Evolutionary conservation across 2,113 vertebrate genomes (phyloP).

Genomic region (Pseudonaja textilis): DNA sequence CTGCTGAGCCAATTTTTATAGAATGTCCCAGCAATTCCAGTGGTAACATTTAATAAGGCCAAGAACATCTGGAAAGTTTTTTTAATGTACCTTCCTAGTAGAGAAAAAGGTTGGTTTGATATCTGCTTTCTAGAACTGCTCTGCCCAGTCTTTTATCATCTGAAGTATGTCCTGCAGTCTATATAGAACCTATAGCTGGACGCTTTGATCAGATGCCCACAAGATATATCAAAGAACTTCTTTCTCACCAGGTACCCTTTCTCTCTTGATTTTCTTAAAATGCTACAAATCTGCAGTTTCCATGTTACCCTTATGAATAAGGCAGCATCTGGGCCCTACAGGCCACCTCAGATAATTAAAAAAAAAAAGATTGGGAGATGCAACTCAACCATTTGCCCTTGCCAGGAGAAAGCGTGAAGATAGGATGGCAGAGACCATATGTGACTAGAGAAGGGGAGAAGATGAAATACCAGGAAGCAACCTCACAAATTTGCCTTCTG

Average conservation of each 20-base stretch:
- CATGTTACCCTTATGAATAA: not conserved
- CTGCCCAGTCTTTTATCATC: not conserved
- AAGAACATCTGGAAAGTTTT: not conserved
- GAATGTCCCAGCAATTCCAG: not conserved
- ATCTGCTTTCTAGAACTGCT: not conserved
- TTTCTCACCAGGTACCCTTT: not conserved
- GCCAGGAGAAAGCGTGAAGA: not conserved
- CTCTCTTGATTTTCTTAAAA: not conserved
- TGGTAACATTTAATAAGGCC: not conserved
- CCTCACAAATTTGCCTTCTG: not conserved
- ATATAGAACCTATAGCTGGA: not conserved
- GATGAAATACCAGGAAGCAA: not conserved
- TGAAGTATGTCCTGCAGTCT: not conserved
- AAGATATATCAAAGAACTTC: not conserved
- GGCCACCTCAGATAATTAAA: not conserved
- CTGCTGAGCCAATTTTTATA: not conserved
- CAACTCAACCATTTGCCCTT: not conserved
- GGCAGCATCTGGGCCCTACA: not conserved
- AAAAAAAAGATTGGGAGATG: not conserved
- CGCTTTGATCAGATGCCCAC: not conserved
- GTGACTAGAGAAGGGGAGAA: not conserved
- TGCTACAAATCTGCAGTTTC: not conserved
- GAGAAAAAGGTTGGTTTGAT: not conserved
- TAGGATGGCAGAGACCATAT: not conserved
- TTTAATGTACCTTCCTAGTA: not conserved